Conservation (phyloP, 2,113 vertebrate species). For the Todiramphus saurophagus region DNA sequence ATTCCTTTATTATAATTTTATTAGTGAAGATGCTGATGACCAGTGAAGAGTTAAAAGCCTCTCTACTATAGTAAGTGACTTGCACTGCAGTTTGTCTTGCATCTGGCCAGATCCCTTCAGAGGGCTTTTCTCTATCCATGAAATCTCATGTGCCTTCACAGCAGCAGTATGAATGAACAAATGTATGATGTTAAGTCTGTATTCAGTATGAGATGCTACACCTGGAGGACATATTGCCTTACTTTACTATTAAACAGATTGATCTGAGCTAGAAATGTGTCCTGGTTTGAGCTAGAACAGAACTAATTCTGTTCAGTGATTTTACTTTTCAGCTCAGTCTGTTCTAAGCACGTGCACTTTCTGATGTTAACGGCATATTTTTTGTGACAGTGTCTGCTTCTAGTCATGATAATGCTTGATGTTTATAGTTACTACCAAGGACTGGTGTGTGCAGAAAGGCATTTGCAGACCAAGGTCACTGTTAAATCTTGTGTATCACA, state of each 20-base stretch:
- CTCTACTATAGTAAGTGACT: not conserved
- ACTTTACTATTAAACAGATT: not conserved
- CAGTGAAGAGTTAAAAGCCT: not conserved
- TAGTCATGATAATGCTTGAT: not conserved
- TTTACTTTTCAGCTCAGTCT: not conserved
- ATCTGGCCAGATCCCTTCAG: not conserved
- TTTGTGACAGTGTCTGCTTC: not conserved
- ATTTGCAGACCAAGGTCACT: too few relatives aligned
- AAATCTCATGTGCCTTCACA: not conserved
- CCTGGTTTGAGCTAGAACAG: not conserved
- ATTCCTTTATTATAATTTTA: not conserved
- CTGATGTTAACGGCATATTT: not conserved
- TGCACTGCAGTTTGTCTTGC: not conserved
- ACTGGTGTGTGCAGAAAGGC: too few relatives aligned
- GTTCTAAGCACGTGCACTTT: not conserved
- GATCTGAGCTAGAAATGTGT: not conserved
- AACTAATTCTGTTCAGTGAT: not conserved
- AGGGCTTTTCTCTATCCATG: not conserved
- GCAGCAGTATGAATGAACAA: accelerated
- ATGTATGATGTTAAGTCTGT: not conserved
- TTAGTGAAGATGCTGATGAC: not conserved
- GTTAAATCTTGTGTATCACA: too few relatives aligned
- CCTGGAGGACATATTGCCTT: not conserved
- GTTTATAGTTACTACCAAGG: not conserved
- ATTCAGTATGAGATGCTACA: not conserved